A percentile compares a stretch with the other conserved stretches of the same genome.
phyloP scores from a whole-genome alignment of 2,797 vertebrate species.

The Melopsittacus undulatus region DNA sequence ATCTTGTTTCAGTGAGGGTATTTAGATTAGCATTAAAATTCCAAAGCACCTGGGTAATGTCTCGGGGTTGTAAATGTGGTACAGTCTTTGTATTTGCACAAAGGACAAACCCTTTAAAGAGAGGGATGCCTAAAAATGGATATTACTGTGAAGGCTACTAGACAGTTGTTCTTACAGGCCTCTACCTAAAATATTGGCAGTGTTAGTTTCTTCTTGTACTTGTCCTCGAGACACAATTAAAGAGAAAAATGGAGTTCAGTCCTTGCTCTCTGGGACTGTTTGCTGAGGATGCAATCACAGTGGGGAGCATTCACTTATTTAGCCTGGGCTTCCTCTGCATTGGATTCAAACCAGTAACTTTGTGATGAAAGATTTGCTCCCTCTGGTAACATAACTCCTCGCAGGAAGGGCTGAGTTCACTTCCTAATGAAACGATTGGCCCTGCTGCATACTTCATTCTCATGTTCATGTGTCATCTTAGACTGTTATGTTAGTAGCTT shows the following conservation, averaged over 20 bases:
- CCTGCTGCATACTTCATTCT: not conserved
- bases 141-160: not conserved
- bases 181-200: not conserved
- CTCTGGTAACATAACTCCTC: not conserved
- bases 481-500: not conserved
- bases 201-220: not conserved
- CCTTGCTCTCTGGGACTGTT: not conserved
- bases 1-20: not conserved
- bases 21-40: slow-evolving; percentile 49
- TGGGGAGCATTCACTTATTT: not conserved
- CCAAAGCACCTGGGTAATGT: not conserved
- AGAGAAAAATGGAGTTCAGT: not conserved
- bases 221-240: not conserved
- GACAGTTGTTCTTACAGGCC: not conserved
- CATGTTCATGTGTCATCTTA: not conserved
- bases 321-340: not conserved
- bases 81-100: not conserved
- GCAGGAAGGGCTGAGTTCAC: not conserved
- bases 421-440: not conserved
- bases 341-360: not conserved
- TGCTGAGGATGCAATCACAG: not conserved
- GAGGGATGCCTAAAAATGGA: not conserved
- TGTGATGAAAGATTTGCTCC: not conserved
- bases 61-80: not conserved
- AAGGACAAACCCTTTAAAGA: not conserved